These are phyloP conservation scores for Eretmodus cyanostictus DNA, from an alignment of 2,113 vertebrate genomes.

Conservation along the genomic window DNA sequence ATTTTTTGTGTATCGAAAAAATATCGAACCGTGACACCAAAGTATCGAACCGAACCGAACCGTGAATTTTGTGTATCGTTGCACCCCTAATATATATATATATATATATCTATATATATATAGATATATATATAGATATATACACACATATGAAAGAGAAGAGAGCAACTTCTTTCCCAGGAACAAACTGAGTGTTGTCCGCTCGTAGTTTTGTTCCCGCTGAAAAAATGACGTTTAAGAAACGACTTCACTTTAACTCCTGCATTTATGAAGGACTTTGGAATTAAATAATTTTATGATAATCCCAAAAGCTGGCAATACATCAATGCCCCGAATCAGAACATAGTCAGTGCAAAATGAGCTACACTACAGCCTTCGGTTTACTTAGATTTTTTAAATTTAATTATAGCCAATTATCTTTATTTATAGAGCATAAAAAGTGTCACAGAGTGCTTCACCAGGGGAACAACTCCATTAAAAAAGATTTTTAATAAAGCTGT, in stretches of 20 bases:
- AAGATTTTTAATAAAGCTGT: neutral
- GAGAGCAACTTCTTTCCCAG: neutral
- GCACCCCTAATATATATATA: too few relatives aligned
- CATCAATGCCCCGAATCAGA: neutral
- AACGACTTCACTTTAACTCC: neutral
- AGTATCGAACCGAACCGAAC: too few relatives aligned
- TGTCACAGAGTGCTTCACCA: neutral
- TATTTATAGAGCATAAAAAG: neutral
- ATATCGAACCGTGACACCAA: too few relatives aligned
- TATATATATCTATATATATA: too few relatives aligned
- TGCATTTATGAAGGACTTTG: neutral
- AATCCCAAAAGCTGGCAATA: neutral
- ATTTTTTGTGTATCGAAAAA: too few relatives aligned
- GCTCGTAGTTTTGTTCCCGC: neutral
- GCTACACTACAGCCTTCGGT: neutral
- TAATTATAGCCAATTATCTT: neutral
- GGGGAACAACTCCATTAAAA: neutral
- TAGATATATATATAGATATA: too few relatives aligned
- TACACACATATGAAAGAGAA: too few relatives aligned
- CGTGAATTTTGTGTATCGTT: too few relatives aligned
- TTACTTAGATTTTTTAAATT: neutral
- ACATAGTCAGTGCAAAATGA: neutral
- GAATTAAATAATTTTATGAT: neutral
- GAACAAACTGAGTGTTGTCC: neutral
- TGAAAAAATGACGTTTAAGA: accelerated